Conservation (phyloP, 2,888 invertebrate species). For the Ichneumoninae sp. region DNA sequence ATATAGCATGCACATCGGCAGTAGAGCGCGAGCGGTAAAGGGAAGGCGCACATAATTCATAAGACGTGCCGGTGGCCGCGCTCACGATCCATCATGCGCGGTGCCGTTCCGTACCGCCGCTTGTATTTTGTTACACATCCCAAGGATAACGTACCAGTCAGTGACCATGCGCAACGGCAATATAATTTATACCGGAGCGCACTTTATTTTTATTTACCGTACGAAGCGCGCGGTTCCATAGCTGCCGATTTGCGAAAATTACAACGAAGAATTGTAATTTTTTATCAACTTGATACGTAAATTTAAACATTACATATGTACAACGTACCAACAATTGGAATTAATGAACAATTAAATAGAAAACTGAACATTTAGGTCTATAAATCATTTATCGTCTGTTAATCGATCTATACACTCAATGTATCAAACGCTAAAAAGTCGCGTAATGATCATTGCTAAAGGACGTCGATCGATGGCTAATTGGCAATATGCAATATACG, state of each 20-base stretch:
- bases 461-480: too few relatives aligned
- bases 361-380: too few relatives aligned
- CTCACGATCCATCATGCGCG: slow-evolving; percentile 42
- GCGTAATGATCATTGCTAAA: too few relatives aligned
- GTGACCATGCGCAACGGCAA: slow-evolving; percentile 3
- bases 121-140: slow-evolving; percentile 38
- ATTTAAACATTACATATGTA: too few relatives aligned
- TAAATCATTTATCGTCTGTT: too few relatives aligned
- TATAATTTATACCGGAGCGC: neutral
- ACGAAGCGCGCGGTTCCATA: neutral
- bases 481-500: too few relatives aligned
- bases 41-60: slow-evolving; percentile 42
- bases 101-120: slow-evolving; percentile 17
- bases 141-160: slow-evolving; percentile 9
- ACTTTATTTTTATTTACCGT: neutral
- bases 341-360: too few relatives aligned
- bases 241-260: neutral
- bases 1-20: neutral
- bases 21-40: slow-evolving; percentile 33
- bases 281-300: too few relatives aligned
- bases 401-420: too few relatives aligned
- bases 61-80: slow-evolving; percentile 38
- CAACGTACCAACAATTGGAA: too few relatives aligned
- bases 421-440: too few relatives aligned
- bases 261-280: neutral